A percentile compares a stretch with the other conserved stretches of the same genome.
Conservation (phyloP, 2,113 vertebrate species). For the Datnioides undecimradiatus region DNA sequence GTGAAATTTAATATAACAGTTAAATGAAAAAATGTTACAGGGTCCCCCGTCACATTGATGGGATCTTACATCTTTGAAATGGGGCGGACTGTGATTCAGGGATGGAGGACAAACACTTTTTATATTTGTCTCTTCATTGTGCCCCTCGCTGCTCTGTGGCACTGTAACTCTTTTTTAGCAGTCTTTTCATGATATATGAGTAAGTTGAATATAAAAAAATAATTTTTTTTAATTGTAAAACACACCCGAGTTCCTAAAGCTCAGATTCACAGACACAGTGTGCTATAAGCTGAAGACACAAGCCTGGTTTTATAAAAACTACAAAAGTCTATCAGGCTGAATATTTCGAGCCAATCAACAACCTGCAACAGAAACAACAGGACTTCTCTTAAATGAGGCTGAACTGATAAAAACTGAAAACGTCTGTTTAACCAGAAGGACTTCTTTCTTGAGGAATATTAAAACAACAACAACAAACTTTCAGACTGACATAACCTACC, state of each 20-base stretch:
- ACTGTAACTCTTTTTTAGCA: background rate
- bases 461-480: background rate
- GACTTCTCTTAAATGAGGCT: background rate
- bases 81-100: background rate
- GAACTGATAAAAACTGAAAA: background rate
- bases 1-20: constrained; percentile 37
- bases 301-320: background rate
- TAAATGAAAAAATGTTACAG: background rate
- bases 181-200: background rate
- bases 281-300: background rate
- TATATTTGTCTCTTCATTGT: background rate
- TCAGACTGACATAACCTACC: no score
- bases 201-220: background rate
- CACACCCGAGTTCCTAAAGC: background rate
- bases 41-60: background rate
- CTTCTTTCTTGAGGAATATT: background rate
- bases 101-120: background rate
- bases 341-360: background rate
- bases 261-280: background rate
- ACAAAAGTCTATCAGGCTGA: background rate
- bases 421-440: background rate
- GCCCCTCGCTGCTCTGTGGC: background rate
- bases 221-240: no score
- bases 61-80: background rate
- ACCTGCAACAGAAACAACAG: background rate